Evolutionary conservation across 2,113 vertebrate species (phyloP), one percentile per base, ranked within the genome.

Genomic region (Nannospalax galili): DNA sequence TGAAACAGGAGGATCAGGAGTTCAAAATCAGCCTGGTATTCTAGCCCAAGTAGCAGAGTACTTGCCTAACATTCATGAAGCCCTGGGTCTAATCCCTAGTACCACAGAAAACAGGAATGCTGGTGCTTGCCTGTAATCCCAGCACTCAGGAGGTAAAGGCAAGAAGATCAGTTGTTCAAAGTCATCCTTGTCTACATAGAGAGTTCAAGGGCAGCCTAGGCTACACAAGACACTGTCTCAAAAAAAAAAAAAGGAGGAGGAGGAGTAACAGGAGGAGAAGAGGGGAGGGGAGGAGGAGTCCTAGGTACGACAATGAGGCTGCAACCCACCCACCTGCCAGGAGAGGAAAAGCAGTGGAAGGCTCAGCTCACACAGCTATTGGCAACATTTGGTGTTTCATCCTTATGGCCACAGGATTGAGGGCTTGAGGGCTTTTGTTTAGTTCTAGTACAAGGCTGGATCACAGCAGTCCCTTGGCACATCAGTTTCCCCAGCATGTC

Each of bases 281-380:
- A n/a, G 1, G 7, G 40, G 35, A 26, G 7, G 26, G 65, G 30
- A 35, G 30, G 15, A 52, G 82, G 3, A 48, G 37, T 32, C 42
- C 12, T 16, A 45, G 37, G 26, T 32, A 11, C 14, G 2, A 30
- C 37, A 1, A 69, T 58, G 45, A 56, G 10, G 14, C 19, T 90
- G 28, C 37, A 42, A 2, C 58, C 7, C n/a, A 62, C 32, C 12
- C 20, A 10, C n/a, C 42, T 35, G 30, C 32, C 40, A 42, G n/a
- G 35, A 0, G 20, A 10, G 1, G 20, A 93, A 58, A 32, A 4
- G 28, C 19, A 1, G 60, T 24, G 37, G 16, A 67, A 28, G 20
- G 4, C 48, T 64, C 20, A 20, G 28, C 72, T 58, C 2, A 0
- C 1, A 0, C 7, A 30, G 67, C 9, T 67, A 24, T 28, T 81